Conservation (phyloP, 37 sponge, comb jelly and placozoan species). For the Cliona cf. orientalis region DNA sequence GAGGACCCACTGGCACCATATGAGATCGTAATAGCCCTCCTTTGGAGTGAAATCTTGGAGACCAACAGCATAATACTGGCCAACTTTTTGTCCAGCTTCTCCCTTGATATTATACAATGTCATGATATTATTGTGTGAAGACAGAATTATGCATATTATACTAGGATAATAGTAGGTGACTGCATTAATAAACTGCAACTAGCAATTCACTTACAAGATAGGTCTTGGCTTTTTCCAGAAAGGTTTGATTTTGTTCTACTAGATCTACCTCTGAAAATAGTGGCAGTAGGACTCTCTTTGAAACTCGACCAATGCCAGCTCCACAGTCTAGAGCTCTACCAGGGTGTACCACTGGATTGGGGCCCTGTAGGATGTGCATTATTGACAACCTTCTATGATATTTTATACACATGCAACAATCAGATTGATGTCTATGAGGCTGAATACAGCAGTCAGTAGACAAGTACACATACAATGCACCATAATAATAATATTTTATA, state of each 20-base stretch:
- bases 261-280: slow-evolving; percentile 89
- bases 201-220: slow-evolving; percentile 57
- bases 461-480: too few species aligned
- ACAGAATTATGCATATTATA: too few species aligned
- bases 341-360: slow-evolving; percentile 1
- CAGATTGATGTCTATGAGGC: too few species aligned
- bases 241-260: slow-evolving; percentile 83
- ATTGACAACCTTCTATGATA: background rate
- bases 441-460: too few species aligned
- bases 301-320: slow-evolving; percentile 93
- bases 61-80: slow-evolving; percentile 6
- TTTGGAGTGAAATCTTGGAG: slow-evolving; percentile 87
- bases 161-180: too few species aligned
- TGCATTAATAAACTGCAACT: background rate
- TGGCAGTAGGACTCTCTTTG: slow-evolving; percentile 82
- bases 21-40: slow-evolving; percentile 75
- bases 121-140: too few species aligned
- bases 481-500: too few species aligned
- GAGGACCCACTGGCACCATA: slow-evolving; percentile 98
- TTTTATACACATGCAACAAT: background rate
- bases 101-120: background rate
- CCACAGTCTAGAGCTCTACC: slow-evolving; percentile 86
- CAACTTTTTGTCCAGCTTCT: background rate
- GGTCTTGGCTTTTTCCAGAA: slow-evolving; percentile 73
- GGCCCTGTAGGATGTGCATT: slow-evolving; percentile 1